Base-by-base conservation (phyloP, 2,888 invertebrate species). In the Troglohyphantes excavatus region DNA sequence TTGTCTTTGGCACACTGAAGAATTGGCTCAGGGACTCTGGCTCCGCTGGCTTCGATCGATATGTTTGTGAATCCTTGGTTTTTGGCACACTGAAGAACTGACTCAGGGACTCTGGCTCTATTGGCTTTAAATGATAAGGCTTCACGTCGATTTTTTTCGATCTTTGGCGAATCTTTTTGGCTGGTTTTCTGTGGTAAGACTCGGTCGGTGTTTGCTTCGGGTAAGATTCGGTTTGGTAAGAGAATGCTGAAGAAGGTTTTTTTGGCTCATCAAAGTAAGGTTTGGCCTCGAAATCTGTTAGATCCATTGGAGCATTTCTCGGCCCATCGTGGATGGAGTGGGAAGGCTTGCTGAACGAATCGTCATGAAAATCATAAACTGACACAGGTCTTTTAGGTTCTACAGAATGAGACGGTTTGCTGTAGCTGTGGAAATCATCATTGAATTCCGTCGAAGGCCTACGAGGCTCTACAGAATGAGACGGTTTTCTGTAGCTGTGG, bases 111-210 rank as follows among this genome's bases (percentile, higher is more conserved):
- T 39, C 39, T 2, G 23, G n/a, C 5, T 27, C 19, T 17, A n/a
- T 11, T n/a, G 61, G n/a, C 1, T 7, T 13, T n/a, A 53, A 17
- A 13, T n/a, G 5, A 17, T n/a, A 53, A 0, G 29, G 0, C n/a
- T 59, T 39, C 72, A 59, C 23, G 11, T 70, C n/a, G 70, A 53
- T 29, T 46, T 27, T 23, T 53, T 53, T 53, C 53, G 2, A 68
- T n/a, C 7, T 23, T 0, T 29, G 59, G 78, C 53, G 70, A 53
- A 23, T 46, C 53, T 23, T 68, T n/a, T n/a, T 68, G 1, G 67
- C 3, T 7, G 59, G 78, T 26, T 23, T 65, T 19, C 29, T 27
- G 21, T 11, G 7, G 33, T 29, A 68, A 3, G 53, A 21, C 21
- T 81, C 67, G 6, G 46, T 27, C n/a, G 43, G 26, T 13, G 79